Evolutionary conservation across 2,113 vertebrate genomes (phyloP).

Genomic region (Malaclemys terrapin): DNA sequence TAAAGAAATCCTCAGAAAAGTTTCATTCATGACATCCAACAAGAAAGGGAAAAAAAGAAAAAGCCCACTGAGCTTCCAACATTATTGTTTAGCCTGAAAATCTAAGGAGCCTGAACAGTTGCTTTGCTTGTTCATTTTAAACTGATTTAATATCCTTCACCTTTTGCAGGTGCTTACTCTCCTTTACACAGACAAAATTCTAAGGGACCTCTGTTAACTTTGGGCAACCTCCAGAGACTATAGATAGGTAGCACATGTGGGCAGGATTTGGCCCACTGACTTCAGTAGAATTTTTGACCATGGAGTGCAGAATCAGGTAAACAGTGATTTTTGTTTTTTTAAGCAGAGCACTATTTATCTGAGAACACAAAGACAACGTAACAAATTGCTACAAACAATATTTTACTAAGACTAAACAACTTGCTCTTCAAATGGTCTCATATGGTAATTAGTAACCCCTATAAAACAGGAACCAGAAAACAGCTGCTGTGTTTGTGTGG

Average conservation of each 20-base stretch:
- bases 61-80: background rate
- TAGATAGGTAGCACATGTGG: background rate
- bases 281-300: background rate
- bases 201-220: background rate
- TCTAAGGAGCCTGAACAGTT: background rate
- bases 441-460: background rate
- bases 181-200: background rate
- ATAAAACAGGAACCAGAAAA: background rate
- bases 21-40: background rate
- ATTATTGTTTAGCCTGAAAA: background rate
- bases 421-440: background rate
- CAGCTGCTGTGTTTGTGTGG: background rate
- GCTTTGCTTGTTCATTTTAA: background rate
- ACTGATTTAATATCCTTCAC: background rate
- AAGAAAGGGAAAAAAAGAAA: background rate
- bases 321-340: background rate
- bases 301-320: background rate
- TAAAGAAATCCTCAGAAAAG: conserved; percentile 6
- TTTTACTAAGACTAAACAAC: background rate
- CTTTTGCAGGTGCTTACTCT: background rate
- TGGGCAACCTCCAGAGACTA: background rate
- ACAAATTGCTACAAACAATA: background rate
- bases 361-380: background rate
- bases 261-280: background rate
- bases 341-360: background rate